Conservation (phyloP, 2,797 vertebrate species). For the Hoplostethus atlanticus region DNA sequence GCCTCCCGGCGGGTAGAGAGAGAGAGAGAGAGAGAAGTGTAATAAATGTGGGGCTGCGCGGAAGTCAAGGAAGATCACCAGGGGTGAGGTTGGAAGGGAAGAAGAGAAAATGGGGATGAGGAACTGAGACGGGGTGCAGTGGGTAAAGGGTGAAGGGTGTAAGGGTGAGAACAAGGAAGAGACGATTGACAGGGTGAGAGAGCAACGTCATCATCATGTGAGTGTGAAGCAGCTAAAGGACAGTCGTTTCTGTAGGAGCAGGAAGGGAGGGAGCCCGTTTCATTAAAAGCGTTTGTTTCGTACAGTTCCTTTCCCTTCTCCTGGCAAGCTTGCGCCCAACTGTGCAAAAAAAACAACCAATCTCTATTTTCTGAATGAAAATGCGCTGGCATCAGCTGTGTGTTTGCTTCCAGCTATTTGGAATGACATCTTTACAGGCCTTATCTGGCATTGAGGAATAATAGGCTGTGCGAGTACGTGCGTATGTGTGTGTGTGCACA, state of each 20-base stretch:
- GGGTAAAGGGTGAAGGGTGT: slow-evolving; percentile 37
- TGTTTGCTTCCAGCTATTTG: slow-evolving; percentile 34
- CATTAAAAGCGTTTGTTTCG: slow-evolving; percentile 32
- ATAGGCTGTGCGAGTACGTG: slow-evolving; percentile 24
- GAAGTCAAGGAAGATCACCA: slow-evolving; percentile 41
- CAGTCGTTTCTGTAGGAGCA: slow-evolving; percentile 15
- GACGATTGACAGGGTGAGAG: neutral
- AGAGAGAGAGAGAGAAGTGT: slow-evolving; percentile 10
- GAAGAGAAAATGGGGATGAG: slow-evolving; percentile 23
- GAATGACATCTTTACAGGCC: slow-evolving; percentile 31
- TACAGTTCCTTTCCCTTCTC: slow-evolving; percentile 29
- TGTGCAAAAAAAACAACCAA: slow-evolving; percentile 36
- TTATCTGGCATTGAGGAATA: slow-evolving; percentile 2
- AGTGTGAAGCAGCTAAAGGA: slow-evolving; percentile 8
- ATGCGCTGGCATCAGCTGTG: slow-evolving; percentile 30
- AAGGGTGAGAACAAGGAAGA: slow-evolving; percentile 17
- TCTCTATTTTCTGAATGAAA: slow-evolving; percentile 43
- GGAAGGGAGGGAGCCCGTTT: slow-evolving; percentile 26
- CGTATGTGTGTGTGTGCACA: neutral
- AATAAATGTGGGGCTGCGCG: slow-evolving; percentile 43
- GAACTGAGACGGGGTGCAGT: slow-evolving; percentile 14
- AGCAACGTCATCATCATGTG: slow-evolving; percentile 6
- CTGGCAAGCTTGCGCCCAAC: slow-evolving; percentile 36
- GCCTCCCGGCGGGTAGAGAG: slow-evolving; percentile 25
- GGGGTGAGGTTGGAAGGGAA: slow-evolving; percentile 16